Base-by-base conservation (phyloP, 2,113 vertebrate species). In the Heloderma charlesbogerti region DNA sequence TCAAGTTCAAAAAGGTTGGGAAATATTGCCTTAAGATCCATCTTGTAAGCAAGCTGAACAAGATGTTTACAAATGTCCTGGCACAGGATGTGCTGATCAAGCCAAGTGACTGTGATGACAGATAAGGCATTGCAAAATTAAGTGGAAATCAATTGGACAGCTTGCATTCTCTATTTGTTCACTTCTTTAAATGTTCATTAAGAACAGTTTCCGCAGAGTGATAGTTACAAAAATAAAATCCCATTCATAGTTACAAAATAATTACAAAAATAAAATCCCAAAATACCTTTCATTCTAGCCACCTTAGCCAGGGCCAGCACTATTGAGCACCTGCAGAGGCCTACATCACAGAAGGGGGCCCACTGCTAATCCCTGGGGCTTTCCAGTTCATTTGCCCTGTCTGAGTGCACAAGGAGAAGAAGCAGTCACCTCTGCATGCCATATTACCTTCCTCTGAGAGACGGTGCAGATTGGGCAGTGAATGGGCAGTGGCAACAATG, bases 61-160 rank as follows among this genome's bases (percentile, higher is more conserved):
- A 90, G 91, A 75, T 31, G 43, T 51, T 86, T 90, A 48, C 82
- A 91, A 63, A 90, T 84, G 78, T 48, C 74, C 86, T 77, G 84
- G 80, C 3, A n/a, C 25, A 89, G 89, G 86, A 72, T 1, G 54
- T 48, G n/a, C 92, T 90, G 88, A 72, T 84, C 48, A 43, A 93
- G 84, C 51, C 18, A 31, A 86, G 85, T 74, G 48, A 48, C 48
- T 69, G 0, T 92, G 67, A 40, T 43, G 43, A 0, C 63, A 92
- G 3, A 67, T 60, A 15, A 13, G 3, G 31, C 66, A 71, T 3
- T 22, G 5, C 29, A 0, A 22, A 85, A 45, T 48, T 48, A n/a
- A 85, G 18, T 77, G 37, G 74, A 77, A 77, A 37, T n/a, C 40
- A 77, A 37, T 27, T 85, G 16, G 45, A 22, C 18, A 63, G 63